Base-by-base conservation (phyloP, 2,888 invertebrate genomes). In the Drosophila borealis region DNA sequence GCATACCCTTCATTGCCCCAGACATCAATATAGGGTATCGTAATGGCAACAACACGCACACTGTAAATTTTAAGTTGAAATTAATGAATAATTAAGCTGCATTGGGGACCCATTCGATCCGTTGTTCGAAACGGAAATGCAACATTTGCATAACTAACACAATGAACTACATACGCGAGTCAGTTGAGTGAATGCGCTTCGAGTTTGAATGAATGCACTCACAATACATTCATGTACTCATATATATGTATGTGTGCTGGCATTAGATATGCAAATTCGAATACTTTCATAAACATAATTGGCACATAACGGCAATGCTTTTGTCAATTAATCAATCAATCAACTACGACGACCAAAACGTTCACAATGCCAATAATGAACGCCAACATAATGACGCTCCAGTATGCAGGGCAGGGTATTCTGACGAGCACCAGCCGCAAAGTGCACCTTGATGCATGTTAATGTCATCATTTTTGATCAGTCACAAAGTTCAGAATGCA, bases 251-350 rank as follows among this genome's bases (percentile, higher is more conserved):
- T 39, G 41, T 39, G 29, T 17, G n/a, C 19, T 45, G 33, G 56
- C 21, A 44, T 44, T 74, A 59, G 63, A 85, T 74, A 85, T 87
- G 85, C 61, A 71, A 71, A 79, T 74, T 54, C 51, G 33, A 74
- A 71, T 39, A 68, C 63, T 60, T 44, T 37, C 46, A 34, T 33
- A 37, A 60, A 4, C 78, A 53, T 66, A 74, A 70, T 73, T 61
- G 68, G 57, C 33, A 51, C 53, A 59, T 85, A 90, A 90, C 91
- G 90, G 90, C 88, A 78, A 29, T 55, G 68, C 84, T 79, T 89
- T 90, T 90, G 89, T 88, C 86, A 89, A 90, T 91, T 90, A 90
- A 90, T 91, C 90, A 91, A 90, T 90, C 91, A 90, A 90, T 90
- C 89, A 88, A 72, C 66, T 42, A 45, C 34, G 86, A 72, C 66